These are phyloP conservation scores for Cheracebus regulus DNA, from an alignment of 2,797 vertebrate species.

Conservation along the genomic window DNA sequence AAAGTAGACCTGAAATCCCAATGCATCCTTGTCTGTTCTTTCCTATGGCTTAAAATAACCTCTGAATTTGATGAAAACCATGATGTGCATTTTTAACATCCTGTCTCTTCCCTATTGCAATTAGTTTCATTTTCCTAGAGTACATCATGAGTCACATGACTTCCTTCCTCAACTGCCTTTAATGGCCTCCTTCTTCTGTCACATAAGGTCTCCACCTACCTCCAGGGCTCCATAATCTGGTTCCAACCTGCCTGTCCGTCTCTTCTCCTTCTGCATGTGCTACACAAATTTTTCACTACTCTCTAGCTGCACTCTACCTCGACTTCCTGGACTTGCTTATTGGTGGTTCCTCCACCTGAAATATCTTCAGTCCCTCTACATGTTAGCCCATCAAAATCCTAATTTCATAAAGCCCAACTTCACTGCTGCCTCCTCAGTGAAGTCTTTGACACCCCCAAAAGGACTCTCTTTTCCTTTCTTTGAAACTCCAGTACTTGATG, in stretches of 20 bases:
- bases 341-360: not conserved
- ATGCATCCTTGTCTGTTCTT: not conserved
- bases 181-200: not conserved
- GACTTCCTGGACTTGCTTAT: not conserved
- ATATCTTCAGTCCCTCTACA: not conserved
- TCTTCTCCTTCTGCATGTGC: not conserved
- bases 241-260: not conserved
- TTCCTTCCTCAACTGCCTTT: not conserved
- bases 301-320: too few species aligned
- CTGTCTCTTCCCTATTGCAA: not conserved
- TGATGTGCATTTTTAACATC: not conserved
- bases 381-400: not conserved
- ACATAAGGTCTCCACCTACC: not conserved
- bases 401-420: not conserved
- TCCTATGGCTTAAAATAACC: constrained; percentile 36
- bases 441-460: not conserved
- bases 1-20: constrained; percentile 8
- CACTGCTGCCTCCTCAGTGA: not conserved
- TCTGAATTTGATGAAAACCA: constrained; percentile 13
- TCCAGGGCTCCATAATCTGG: too few species aligned
- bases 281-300: not conserved
- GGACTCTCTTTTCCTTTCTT: not conserved
- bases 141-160: fast-evolving
- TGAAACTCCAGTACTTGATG: not conserved
- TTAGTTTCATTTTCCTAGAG: not conserved